Percentiles rank a stretch among this genome's conserved stretches.
These are phyloP conservation scores for Ophiodon elongatus DNA, from an alignment of 2,113 vertebrate genomes.

Conservation along the genomic window DNA sequence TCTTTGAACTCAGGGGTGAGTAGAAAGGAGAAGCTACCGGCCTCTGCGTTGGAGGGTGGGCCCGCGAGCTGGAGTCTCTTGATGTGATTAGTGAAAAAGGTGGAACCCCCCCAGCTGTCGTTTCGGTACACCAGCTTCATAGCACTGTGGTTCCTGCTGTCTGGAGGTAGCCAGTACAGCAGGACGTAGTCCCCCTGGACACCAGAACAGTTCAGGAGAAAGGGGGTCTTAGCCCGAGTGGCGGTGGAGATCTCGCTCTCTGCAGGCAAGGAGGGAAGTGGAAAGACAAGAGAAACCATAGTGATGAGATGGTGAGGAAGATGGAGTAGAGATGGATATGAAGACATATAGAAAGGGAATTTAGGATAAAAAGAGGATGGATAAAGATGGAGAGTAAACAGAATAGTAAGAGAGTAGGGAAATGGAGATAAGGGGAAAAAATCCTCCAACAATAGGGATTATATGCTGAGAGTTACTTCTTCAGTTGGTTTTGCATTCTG, in stretches of 20 bases:
- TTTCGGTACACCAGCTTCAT: constrained; percentile 55
- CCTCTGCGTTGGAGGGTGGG: constrained; percentile 39
- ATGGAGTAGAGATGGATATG: constrained; percentile 17
- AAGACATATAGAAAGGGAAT: constrained; percentile 9
- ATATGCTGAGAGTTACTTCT: constrained; percentile 63
- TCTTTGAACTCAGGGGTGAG: constrained; percentile 63
- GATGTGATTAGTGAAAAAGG: neutral
- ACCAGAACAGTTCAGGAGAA: constrained; percentile 67
- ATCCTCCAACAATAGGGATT: constrained; percentile 75
- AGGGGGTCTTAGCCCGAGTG: constrained; percentile 25
- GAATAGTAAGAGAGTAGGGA: constrained; percentile 37
- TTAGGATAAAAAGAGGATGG: constrained; percentile 1
- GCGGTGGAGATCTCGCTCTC: constrained; percentile 34
- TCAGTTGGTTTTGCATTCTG: constrained; percentile 61
- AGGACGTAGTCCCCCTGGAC: constrained; percentile 74
- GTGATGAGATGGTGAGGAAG: constrained; percentile 1
- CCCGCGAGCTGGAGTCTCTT: constrained; percentile 57
- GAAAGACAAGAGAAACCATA: neutral
- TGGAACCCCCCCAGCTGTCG: constrained; percentile 77
- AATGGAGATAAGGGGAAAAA: constrained; percentile 51
- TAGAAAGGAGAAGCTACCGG: constrained; percentile 75
- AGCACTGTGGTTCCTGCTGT: neutral
- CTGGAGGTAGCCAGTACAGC: constrained; percentile 71
- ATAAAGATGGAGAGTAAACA: constrained; percentile 42
- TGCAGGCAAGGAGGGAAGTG: constrained; percentile 36